Base-by-base conservation (phyloP, 2,113 vertebrate genomes). In the Isichthys henryi region DNA sequence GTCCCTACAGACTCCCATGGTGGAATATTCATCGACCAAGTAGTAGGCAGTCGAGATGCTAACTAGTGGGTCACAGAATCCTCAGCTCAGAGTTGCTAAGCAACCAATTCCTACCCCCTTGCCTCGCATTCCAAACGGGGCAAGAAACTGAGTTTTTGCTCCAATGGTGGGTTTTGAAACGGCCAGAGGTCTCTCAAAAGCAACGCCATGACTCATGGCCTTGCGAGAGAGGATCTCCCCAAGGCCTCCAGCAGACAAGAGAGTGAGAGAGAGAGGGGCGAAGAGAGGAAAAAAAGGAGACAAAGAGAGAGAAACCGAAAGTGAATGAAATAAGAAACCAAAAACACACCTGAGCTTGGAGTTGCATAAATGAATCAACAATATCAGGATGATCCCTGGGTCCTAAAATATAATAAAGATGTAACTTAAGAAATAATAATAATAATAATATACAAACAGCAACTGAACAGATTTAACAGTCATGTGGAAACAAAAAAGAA, bases 351-450 rank as follows among this genome's bases (percentile, higher is more conserved):
- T 99, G 98, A 99, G 98, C 98, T 98, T 99, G 98, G 98, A 99
- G 98, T 99, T 99, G 98, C 98, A 99, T 99, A 99, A 99, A 99
- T 99, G 98, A 99, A 99, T 99, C 98, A 99, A 99, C 98, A 99
- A 99, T 99, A 99, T 99, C 98, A 99, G 98, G 98, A 99, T 99
- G 98, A 99, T 99, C 98, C 98, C 98, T 99, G 98, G 98, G 98
- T 97, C 98, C 98, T 99, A 99, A 99, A 99, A 99, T 99, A 99
- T 99, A 99, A 99, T 99, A 99, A 99, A 99, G 98, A 99, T 99
- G 98, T 99, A 99, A 99, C 98, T 99, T 98, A 99, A 99, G 96
- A 99, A 97, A 99, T 98, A 95, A 96, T 96, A 96, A 96, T 92
- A 95, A 95, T 45, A 93, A 93, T 92, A 95, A 95, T 96, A 97